Evolutionary conservation across 2,797 vertebrate species (phyloP).

Genomic region (Oreochromis grahami): DNA sequence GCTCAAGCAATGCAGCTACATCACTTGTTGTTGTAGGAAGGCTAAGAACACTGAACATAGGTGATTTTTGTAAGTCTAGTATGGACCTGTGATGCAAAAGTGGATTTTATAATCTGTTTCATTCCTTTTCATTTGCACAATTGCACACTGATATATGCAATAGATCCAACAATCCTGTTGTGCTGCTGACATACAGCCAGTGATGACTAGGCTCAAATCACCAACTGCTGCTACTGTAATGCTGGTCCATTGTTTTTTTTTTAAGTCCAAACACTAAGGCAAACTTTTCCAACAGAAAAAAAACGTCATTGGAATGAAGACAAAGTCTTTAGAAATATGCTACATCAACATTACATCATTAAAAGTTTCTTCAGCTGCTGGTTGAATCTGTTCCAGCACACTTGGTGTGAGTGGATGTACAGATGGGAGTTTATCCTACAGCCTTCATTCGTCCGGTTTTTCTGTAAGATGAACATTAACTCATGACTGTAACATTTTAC

Average conservation of each 20-base stretch:
- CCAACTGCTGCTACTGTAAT: not conserved
- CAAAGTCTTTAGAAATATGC: not conserved
- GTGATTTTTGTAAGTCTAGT: not conserved
- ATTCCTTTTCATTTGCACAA: not conserved
- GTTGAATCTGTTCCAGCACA: not conserved
- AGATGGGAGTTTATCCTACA: not conserved
- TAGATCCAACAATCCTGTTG: too few species aligned
- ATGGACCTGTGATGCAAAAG: not conserved
- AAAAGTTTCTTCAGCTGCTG: not conserved
- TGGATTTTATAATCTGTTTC: not conserved
- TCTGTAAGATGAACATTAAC: not conserved
- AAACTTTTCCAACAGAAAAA: not conserved
- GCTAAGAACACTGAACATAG: not conserved
- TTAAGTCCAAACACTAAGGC: not conserved
- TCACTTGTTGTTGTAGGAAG: not conserved
- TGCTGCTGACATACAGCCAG: not conserved
- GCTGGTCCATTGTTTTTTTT: not conserved
- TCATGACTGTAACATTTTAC: slow-evolving; percentile 7
- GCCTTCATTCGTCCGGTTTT: not conserved
- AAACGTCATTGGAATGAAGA: not conserved
- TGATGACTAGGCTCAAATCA: not conserved
- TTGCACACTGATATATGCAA: not conserved
- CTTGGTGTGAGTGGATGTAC: not conserved
- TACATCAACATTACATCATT: not conserved
- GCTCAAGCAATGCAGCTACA: not conserved